Conservation (phyloP, 2,113 vertebrate species). For the Pagrus major region DNA sequence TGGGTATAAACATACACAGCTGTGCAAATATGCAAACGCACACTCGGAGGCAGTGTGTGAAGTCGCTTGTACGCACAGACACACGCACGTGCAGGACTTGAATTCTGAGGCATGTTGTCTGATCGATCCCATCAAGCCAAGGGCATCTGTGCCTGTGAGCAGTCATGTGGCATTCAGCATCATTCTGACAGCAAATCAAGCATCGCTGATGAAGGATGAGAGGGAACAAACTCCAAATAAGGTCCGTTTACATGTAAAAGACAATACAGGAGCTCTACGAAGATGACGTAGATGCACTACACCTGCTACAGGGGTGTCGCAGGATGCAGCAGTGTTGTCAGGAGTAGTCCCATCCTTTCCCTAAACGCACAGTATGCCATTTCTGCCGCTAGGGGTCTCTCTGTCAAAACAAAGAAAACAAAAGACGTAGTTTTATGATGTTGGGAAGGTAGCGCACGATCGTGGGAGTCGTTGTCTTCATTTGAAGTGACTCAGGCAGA, state of each 20-base stretch:
- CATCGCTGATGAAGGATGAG: slow-evolving; percentile 32
- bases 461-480: too few relatives aligned
- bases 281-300: background rate
- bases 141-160: slow-evolving; percentile 44
- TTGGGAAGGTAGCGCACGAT: too few relatives aligned
- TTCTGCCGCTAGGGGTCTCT: too few relatives aligned
- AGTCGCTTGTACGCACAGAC: background rate
- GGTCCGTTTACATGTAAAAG: background rate
- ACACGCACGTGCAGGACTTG: slow-evolving; percentile 7
- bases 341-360: background rate
- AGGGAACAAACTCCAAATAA: background rate
- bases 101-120: slow-evolving; percentile 45
- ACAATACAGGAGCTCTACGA: background rate
- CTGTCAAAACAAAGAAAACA: too few relatives aligned
- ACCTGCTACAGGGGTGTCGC: background rate
- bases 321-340: background rate
- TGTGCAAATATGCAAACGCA: slow-evolving; percentile 64
- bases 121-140: slow-evolving; percentile 64
- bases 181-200: slow-evolving; percentile 12
- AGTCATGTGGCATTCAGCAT: slow-evolving; percentile 44
- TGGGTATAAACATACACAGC: slow-evolving; percentile 56
- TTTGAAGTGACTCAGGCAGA: too few relatives aligned
- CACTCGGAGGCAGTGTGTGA: background rate
- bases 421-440: too few relatives aligned
- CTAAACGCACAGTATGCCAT: too few relatives aligned